phyloP scores from a whole-genome alignment of 2,797 vertebrate species.

The Galago senegalensis region DNA sequence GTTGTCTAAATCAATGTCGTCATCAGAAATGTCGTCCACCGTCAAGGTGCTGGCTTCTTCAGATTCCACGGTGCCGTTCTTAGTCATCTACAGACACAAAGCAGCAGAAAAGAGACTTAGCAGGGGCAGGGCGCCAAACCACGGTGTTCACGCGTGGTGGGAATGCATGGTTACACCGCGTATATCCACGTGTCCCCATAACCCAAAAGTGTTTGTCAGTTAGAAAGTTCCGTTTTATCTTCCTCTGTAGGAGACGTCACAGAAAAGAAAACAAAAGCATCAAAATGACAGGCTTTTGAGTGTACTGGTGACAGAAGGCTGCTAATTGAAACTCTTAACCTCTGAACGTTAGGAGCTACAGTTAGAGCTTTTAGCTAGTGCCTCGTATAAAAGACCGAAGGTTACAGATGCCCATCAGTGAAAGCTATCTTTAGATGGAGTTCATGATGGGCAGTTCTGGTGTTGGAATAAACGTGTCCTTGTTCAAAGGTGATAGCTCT shows the following conservation, averaged over 20 bases:
- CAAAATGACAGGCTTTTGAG: constrained; percentile 64
- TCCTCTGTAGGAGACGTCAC: constrained; percentile 34
- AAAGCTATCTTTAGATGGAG: constrained; percentile 39
- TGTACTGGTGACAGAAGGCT: background rate
- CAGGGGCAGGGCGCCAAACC: background rate
- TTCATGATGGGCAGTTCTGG: background rate
- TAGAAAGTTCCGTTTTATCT: background rate
- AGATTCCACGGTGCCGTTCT: constrained; percentile 97
- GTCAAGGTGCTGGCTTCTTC: constrained; percentile 97
- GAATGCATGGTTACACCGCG: background rate
- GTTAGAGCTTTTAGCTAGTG: background rate
- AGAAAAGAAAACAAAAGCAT: constrained; percentile 2
- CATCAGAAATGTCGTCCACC: constrained; percentile 98
- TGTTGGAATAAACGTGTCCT: constrained; percentile 44
- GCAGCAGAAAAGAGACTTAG: constrained; percentile 52
- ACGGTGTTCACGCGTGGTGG: background rate
- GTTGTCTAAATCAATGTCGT: constrained; percentile 99
- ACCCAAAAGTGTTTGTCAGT: background rate
- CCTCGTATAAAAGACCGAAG: background rate
- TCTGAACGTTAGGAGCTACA: background rate
- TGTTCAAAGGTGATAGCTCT: constrained; percentile 42
- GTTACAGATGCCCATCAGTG: background rate
- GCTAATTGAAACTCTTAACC: constrained; percentile 7
- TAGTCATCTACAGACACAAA: constrained; percentile 94
- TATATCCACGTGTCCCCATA: background rate